Evolutionary conservation across 2,113 vertebrate species (phyloP), one percentile per base, ranked within the genome.

Genomic region (Petromus typicus): DNA sequence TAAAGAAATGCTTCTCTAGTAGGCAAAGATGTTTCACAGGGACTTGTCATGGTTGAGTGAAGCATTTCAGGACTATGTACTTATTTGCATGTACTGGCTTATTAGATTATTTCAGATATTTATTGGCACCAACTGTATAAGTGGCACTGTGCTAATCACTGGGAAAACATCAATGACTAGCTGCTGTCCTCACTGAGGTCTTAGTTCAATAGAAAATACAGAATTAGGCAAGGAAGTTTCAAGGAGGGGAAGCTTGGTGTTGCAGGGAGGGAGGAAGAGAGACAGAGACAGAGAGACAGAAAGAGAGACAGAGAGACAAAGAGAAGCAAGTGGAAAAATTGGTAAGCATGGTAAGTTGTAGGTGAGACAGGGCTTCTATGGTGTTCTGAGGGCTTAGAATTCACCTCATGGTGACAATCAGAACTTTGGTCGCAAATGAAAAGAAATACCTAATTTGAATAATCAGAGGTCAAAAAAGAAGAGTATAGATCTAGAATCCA

Each of bases 361-460:
- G 32, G 27, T 25, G 11, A 23, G 51, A 13, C 22, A 48, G n/a
- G 43, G n/a, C 32, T 11, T 92, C 80, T 82, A 23, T n/a, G 59
- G 1, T 45, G 45, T 88, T 25, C 51, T 59, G 4, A 78, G 66
- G 54, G 5, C 6, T 81, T 84, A 56, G 27, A 17, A 27, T 32
- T 43, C 25, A 22, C 6, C 61, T 25, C 30, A 93, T 66, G 54
- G 23, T 34, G 63, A 45, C 17, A 80, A 76, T 23, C 66, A 71
- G 90, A 73, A 71, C 30, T 45, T 48, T 84, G 63, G 59, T 81
- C 89, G 40, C 40, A 86, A 64, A 14, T 84, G 34, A 85, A 91
- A 91, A 69, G 32, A 87, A 94, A n/a, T n/a, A 66, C 17, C 64
- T 48, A 78, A 75, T 11, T 88, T 84, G 57, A 85, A 76, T n/a